Conservation (phyloP, 2,113 vertebrate genomes). For the Brienomyrus longianalis region DNA sequence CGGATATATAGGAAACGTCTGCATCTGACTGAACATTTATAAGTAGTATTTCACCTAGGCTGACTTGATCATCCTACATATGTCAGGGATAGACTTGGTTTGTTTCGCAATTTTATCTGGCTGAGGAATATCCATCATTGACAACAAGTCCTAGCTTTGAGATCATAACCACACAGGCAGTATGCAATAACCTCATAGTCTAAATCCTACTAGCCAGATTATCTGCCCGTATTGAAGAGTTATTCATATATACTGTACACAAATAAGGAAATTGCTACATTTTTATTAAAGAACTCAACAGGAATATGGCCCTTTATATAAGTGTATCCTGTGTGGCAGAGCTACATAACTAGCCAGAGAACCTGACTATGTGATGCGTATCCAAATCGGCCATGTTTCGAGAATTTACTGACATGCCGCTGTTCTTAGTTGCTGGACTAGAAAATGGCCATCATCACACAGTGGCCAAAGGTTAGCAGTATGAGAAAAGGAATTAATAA, state of each 20-base stretch:
- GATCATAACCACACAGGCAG: background rate
- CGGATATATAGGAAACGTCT: background rate
- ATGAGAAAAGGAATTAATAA: background rate
- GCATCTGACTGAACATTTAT: background rate
- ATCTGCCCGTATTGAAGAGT: background rate
- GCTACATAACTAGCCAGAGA: background rate
- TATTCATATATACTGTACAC: background rate
- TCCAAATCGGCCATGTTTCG: background rate
- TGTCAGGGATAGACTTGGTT: background rate
- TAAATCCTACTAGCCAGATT: slow-evolving; percentile 2
- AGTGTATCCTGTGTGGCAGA: background rate
- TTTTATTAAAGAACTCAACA: slow-evolving; percentile 5
- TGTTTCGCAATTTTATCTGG: slow-evolving; percentile 5
- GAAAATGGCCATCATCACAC: background rate
- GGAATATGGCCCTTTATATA: background rate
- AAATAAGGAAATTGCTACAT: background rate
- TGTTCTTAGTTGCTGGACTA: background rate
- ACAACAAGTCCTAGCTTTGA: background rate
- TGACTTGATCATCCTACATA: slow-evolving; percentile 5
- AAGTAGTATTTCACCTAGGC: background rate
- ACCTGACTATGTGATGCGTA: background rate
- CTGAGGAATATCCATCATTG: background rate
- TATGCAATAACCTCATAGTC: background rate
- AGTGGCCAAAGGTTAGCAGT: background rate
- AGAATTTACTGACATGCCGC: background rate